Percentiles rank a stretch among this genome's conserved stretches.
phyloP scores from a whole-genome alignment of 1,140 invertebrate species.

The Conus betulinus region DNA sequence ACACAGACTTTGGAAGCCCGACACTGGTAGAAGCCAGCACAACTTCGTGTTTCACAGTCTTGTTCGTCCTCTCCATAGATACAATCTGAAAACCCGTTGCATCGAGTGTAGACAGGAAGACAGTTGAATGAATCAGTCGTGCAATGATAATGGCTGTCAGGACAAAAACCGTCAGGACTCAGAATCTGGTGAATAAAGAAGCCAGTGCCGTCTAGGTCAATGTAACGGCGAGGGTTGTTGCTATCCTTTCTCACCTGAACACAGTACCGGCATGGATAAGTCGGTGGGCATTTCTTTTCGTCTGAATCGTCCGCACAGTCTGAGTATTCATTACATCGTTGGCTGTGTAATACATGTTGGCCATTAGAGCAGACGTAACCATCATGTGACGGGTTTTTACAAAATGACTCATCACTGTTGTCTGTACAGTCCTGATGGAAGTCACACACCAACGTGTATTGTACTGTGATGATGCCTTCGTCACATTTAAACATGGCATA shows the following conservation, averaged over 20 bases:
- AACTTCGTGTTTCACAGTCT: constrained; percentile 1
- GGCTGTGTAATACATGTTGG: background rate
- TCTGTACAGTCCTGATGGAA: constrained; percentile 7
- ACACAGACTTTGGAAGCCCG: constrained; percentile 27
- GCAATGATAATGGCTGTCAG: constrained; percentile 3
- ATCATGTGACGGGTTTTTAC: background rate
- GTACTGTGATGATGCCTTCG: background rate
- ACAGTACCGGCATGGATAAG: background rate
- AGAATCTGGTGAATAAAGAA: background rate
- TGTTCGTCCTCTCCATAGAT: constrained; percentile 5
- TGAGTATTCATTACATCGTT: background rate
- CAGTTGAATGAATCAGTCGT: background rate
- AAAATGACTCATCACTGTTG: background rate
- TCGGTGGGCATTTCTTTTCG: background rate
- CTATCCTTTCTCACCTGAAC: too few species aligned
- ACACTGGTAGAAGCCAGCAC: constrained; percentile 34
- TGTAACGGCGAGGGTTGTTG: background rate
- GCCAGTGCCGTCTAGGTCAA: constrained; percentile 2
- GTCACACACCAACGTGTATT: constrained; percentile 19
- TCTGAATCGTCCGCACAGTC: constrained; percentile 3
- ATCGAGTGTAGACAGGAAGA: constrained; percentile 20
- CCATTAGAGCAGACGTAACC: constrained; percentile 1
- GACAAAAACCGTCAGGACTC: background rate
- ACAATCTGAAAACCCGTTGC: constrained; percentile 28
- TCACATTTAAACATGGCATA: background rate